A percentile compares a stretch with the other conserved stretches of the same genome.
Evolutionary conservation across 2,113 vertebrate genomes (phyloP).

Genomic region (Suricata suricatta): DNA sequence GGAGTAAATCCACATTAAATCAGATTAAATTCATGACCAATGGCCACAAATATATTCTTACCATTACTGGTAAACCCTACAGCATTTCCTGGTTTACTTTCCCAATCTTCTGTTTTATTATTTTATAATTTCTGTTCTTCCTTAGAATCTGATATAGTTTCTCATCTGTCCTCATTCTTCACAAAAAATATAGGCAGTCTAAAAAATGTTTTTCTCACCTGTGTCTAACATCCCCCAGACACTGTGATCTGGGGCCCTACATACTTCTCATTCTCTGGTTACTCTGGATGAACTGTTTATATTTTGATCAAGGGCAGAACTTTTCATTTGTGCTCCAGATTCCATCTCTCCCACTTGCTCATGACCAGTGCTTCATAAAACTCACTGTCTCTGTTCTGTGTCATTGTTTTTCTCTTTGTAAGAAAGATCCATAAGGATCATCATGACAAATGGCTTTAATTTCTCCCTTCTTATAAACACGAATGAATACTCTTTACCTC

Average conservation of each 20-base stretch:
- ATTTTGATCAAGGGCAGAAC: not conserved
- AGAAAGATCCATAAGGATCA: not conserved
- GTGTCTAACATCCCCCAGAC: not conserved
- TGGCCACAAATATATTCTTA: not conserved
- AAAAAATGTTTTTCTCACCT: not conserved
- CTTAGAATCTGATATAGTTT: not conserved
- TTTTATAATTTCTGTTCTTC: not conserved
- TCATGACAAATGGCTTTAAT: not conserved
- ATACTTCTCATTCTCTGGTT: too few species aligned
- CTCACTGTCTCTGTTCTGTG: not conserved
- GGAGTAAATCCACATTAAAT: not conserved
- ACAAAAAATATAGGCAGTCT: not conserved
- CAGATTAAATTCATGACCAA: not conserved
- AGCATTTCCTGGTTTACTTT: not conserved
- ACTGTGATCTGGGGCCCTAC: fast-evolving
- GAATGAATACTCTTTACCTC: not conserved
- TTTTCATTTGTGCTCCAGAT: not conserved
- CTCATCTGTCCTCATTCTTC: not conserved
- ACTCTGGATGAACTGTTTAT: not conserved
- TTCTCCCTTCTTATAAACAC: not conserved
- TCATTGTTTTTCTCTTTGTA: not conserved
- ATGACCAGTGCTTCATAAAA: not conserved
- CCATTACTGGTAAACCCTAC: not conserved
- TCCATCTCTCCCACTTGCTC: not conserved
- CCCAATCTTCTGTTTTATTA: not conserved